Conservation (phyloP, 2,113 vertebrate genomes). For the Menura novaehollandiae region DNA sequence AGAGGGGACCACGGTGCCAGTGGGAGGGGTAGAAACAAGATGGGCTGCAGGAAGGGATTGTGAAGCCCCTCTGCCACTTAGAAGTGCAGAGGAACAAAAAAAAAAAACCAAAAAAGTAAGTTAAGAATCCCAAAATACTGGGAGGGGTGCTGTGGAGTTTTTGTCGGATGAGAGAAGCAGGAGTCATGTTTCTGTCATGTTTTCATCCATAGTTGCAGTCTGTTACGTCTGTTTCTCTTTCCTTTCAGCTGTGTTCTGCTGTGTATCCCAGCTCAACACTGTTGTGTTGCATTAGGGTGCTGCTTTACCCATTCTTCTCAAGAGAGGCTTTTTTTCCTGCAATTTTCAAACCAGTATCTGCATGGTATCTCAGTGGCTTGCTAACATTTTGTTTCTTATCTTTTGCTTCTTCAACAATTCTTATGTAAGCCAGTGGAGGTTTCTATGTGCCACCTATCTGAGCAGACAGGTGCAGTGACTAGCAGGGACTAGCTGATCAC, state of each 20-base stretch:
- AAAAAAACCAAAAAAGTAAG: background rate
- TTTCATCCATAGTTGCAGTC: background rate
- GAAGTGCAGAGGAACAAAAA: background rate
- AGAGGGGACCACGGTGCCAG: background rate
- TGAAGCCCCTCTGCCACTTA: background rate
- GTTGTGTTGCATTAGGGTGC: background rate
- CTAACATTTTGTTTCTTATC: background rate
- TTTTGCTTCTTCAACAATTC: background rate
- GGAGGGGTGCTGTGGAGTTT: background rate
- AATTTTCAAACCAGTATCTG: background rate
- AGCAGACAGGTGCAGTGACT: background rate
- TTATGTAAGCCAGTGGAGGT: background rate
- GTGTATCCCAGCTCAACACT: background rate
- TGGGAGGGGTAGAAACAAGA: rapidly evolving
- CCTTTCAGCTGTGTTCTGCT: background rate
- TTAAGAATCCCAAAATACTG: background rate
- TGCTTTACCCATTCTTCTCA: background rate
- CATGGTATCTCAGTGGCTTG: background rate
- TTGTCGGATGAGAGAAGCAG: background rate
- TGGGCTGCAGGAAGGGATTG: background rate
- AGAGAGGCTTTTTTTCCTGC: background rate
- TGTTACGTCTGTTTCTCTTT: background rate
- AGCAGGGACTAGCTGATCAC: background rate
- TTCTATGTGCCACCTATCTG: background rate
- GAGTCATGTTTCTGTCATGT: background rate